phyloP scores from a whole-genome alignment of 1,140 invertebrate genomes.

The Carcinoscorpius rotundicauda region DNA sequence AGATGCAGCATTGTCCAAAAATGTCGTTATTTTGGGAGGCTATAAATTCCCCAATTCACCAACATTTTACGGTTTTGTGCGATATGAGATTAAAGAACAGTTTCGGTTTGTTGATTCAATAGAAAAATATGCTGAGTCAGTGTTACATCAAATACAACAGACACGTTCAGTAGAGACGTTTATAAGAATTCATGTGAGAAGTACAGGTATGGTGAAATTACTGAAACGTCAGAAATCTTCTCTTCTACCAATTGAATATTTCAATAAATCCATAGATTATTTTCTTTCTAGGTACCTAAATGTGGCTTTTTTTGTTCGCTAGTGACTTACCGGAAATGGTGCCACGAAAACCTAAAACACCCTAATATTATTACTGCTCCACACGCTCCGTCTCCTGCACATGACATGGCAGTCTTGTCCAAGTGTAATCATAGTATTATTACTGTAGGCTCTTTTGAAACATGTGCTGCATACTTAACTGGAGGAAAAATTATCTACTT shows the following conservation, averaged over 20 bases:
- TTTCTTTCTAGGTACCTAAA: conserved; percentile 37
- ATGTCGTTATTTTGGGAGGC: not conserved
- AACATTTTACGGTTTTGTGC: not conserved
- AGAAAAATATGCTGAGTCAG: not conserved
- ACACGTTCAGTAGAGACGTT: conserved; percentile 29
- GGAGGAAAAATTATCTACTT: conserved; percentile 30
- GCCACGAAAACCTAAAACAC: conserved; percentile 31
- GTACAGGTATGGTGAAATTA: conserved; percentile 37
- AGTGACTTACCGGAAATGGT: conserved; percentile 51
- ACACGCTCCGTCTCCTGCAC: conserved; percentile 13
- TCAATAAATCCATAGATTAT: conserved; percentile 41
- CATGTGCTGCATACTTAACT: conserved; percentile 32
- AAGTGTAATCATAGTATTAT: conserved; percentile 31
- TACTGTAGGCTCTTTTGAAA: conserved; percentile 31
- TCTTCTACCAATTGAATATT: conserved; percentile 43
- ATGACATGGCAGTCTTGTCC: conserved; percentile 31
- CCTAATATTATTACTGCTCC: conserved; percentile 21
- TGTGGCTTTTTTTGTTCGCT: conserved; percentile 43
- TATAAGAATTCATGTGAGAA: conserved; percentile 45
- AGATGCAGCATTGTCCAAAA: not conserved
- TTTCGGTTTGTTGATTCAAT: not conserved
- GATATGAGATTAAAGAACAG: not conserved
- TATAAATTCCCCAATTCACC: not conserved
- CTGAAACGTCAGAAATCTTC: conserved; percentile 43
- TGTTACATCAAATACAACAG: too few relatives aligned